A percentile compares a stretch with the other conserved stretches of the same genome.
Conservation (phyloP, 2,113 vertebrate species). For the Phoxinus phoxinus region DNA sequence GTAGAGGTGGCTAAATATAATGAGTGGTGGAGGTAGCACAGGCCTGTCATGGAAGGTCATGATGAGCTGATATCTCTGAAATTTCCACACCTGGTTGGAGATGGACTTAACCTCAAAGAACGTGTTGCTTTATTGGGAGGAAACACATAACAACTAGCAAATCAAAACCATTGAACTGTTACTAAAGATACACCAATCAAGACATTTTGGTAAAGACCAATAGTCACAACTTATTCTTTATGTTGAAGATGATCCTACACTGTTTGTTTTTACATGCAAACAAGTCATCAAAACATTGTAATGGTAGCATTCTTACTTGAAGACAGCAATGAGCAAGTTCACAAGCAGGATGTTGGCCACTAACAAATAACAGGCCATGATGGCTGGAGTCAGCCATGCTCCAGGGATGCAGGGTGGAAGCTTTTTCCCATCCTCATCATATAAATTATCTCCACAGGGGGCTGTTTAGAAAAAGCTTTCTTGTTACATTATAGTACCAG, state of each 20-base stretch:
- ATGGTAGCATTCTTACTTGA: slow-evolving; percentile 83
- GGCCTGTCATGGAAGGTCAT: slow-evolving; percentile 98
- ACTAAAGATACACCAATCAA: not conserved
- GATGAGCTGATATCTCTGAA: slow-evolving; percentile 96
- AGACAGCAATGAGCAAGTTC: slow-evolving; percentile 96
- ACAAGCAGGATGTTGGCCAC: slow-evolving; percentile 98
- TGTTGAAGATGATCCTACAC: not conserved
- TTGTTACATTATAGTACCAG: not conserved
- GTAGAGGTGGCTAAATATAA: slow-evolving; percentile 94
- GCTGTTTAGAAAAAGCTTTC: slow-evolving; percentile 73
- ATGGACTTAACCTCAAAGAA: slow-evolving; percentile 99
- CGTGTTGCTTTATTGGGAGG: slow-evolving; percentile 84
- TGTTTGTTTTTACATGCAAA: slow-evolving; percentile 1
- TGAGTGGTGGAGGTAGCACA: slow-evolving; percentile 94
- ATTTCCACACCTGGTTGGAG: slow-evolving; percentile 99
- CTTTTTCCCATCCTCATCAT: slow-evolving; percentile 94
- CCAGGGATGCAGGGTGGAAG: slow-evolving; percentile 96
- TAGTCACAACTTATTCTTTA: not conserved
- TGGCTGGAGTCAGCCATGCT: slow-evolving; percentile 96
- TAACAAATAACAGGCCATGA: slow-evolving; percentile 98
- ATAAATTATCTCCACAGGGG: slow-evolving; percentile 95
- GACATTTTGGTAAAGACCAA: not conserved
- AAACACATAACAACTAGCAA: slow-evolving; percentile 10
- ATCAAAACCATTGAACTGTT: not conserved
- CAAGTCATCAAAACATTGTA: not conserved